Conservation (phyloP, 2,888 invertebrate species). For the Dynastes grantii region DNA sequence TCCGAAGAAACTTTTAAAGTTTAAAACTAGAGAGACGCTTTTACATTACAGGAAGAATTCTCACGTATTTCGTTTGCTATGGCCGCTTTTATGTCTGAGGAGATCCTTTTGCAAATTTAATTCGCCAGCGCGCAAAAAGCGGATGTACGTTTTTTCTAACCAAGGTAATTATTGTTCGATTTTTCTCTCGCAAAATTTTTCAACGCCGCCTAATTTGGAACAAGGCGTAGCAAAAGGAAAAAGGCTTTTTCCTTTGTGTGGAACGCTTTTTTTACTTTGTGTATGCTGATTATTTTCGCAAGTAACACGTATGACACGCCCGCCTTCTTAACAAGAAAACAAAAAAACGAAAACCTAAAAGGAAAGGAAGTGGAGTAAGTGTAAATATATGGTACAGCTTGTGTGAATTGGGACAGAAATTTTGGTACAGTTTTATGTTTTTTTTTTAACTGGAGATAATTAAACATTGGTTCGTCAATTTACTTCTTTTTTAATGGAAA, state of each 20-base stretch:
- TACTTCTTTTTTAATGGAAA: too few species aligned
- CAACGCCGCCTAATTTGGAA: conserved; percentile 23
- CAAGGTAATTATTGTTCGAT: conserved; percentile 41
- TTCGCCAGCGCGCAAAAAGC: conserved; percentile 33
- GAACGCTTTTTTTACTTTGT: neutral
- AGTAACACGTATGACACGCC: conserved; percentile 16
- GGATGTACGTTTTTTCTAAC: conserved; percentile 31
- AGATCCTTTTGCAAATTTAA: conserved; percentile 40
- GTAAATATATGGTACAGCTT: neutral
- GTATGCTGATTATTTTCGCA: conserved; percentile 13
- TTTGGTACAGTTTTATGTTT: neutral
- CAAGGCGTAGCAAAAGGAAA: conserved; percentile 10
- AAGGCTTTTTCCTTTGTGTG: conserved; percentile 10
- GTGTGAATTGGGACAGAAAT: neutral
- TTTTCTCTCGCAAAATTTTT: conserved; percentile 19
- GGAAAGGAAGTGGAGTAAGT: neutral
- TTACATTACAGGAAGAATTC: conserved; percentile 25
- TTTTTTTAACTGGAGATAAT: too few species aligned
- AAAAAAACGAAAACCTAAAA: neutral
- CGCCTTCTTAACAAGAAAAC: neutral
- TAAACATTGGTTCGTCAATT: too few species aligned
- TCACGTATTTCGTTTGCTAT: conserved; percentile 7
- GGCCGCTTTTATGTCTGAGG: conserved; percentile 25
- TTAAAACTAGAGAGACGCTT: conserved; percentile 27
- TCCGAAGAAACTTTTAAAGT: conserved; percentile 30